Percentiles rank a stretch among this genome's conserved stretches.
Conservation (phyloP, 2,113 vertebrate species). For the Ictidomys tridecemlineatus region DNA sequence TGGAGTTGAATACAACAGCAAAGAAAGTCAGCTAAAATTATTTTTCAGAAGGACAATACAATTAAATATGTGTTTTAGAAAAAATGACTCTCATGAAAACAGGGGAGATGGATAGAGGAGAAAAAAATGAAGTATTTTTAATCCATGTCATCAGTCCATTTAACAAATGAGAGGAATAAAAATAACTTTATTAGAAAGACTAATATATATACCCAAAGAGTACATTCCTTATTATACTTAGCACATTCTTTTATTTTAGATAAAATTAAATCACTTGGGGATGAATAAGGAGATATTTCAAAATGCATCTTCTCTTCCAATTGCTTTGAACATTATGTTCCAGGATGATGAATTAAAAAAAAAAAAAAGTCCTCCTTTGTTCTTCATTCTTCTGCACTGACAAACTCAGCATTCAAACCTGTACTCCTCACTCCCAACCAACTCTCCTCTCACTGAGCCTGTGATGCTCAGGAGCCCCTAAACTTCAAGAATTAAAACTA, state of each 20-base stretch:
- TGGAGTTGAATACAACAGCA: neutral
- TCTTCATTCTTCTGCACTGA: neutral
- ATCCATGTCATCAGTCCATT: neutral
- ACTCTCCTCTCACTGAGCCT: neutral
- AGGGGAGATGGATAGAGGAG: neutral
- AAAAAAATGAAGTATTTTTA: neutral
- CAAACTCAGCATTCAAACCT: neutral
- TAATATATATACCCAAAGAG: neutral
- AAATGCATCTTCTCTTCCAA: neutral
- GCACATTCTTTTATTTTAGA: neutral
- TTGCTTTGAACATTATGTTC: slow-evolving; percentile 34
- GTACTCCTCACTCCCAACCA: neutral
- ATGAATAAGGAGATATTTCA: neutral
- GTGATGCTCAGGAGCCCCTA: neutral
- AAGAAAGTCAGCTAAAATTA: neutral
- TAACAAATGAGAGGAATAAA: neutral
- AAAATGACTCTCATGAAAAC: slow-evolving; percentile 12
- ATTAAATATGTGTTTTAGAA: neutral
- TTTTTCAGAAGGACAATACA: neutral
- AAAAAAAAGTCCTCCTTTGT: neutral
- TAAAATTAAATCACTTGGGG: slow-evolving; percentile 22
- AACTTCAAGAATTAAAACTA: neutral
- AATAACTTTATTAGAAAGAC: slow-evolving; percentile 21
- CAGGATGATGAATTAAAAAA: neutral
- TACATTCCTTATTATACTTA: slow-evolving; percentile 20